A percentile compares a stretch with the other conserved stretches of the same genome.
Evolutionary conservation across 2,113 vertebrate genomes (phyloP).

Genomic region (Callopanchax toddi): DNA sequence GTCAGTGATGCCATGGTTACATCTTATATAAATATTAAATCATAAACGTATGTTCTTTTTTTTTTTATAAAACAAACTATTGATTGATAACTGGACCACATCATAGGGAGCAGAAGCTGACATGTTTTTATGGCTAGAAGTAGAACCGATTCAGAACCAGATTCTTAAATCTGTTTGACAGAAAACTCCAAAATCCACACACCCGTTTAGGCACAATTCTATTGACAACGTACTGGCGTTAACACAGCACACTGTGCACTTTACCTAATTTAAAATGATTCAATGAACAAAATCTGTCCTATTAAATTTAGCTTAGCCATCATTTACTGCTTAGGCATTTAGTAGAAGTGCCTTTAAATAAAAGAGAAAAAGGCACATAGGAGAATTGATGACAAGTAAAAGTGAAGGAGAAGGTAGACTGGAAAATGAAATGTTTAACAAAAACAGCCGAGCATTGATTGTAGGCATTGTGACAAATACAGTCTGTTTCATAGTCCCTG

Average conservation of each 20-base stretch:
- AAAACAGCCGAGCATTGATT: constrained; percentile 21
- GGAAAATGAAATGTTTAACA: constrained; percentile 22
- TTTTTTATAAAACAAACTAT: no score
- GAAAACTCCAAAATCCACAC: constrained; percentile 21
- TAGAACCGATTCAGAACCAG: constrained; percentile 37
- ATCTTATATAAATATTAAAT: no score
- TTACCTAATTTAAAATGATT: constrained; percentile 51
- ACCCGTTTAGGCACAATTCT: constrained; percentile 38
- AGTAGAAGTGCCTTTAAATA: constrained; percentile 14
- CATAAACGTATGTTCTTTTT: no score
- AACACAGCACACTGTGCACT: constrained; percentile 37
- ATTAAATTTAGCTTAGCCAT: constrained; percentile 57
- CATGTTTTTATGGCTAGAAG: constrained; percentile 24
- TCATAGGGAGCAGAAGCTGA: constrained; percentile 47
- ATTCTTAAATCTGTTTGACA: constrained; percentile 37
- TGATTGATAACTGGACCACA: constrained; percentile 53
- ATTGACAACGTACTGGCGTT: constrained; percentile 66
- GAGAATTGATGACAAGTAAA: constrained; percentile 13
- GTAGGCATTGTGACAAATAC: constrained; percentile 49
- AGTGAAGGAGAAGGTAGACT: constrained; percentile 16
- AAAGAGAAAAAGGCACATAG: constrained; percentile 6
- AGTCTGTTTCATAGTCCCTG: constrained; percentile 49
- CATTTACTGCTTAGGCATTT: constrained; percentile 33
- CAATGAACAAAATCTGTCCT: constrained; percentile 53
- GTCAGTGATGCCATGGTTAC: no score